These are phyloP conservation scores for Sesamia nonagrioides DNA, from an alignment of 1,140 invertebrate genomes.

Conservation along the genomic window DNA sequence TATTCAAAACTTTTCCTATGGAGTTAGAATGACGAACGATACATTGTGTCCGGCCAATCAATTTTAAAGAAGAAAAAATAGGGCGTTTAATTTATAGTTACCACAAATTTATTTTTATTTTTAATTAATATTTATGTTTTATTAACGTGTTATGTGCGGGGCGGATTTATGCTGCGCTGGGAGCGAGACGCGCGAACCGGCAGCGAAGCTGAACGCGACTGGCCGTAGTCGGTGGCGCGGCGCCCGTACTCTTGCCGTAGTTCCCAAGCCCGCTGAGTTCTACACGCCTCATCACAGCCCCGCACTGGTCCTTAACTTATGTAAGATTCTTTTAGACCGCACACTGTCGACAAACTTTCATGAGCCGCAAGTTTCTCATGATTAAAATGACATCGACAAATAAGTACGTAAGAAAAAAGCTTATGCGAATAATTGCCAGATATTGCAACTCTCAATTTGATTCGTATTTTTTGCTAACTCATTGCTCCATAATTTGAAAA, in stretches of 20 bases:
- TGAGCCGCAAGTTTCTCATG: constrained; percentile 38
- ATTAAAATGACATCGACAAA: constrained; percentile 17
- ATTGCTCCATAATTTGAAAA: too few relatives aligned
- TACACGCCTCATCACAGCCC: constrained; percentile 29
- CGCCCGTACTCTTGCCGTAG: constrained; percentile 7
- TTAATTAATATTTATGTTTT: constrained; percentile 44
- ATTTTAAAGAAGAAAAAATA: constrained; percentile 19
- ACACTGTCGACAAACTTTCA: constrained; percentile 58
- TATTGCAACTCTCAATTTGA: too few relatives aligned
- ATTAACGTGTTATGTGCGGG: constrained; percentile 34
- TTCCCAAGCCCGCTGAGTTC: constrained; percentile 41
- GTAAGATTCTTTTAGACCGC: constrained; percentile 58
- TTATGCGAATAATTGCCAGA: too few relatives aligned
- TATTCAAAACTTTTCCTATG: constrained; percentile 61
- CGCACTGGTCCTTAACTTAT: constrained; percentile 59
- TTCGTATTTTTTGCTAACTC: too few relatives aligned
- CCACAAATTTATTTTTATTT: constrained; percentile 43
- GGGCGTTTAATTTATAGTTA: constrained; percentile 36
- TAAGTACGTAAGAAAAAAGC: too few relatives aligned
- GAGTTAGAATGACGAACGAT: constrained; percentile 18
- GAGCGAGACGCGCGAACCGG: constrained; percentile 60
- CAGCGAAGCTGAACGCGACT: constrained; percentile 65
- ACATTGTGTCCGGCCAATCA: not conserved
- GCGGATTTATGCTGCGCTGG: constrained; percentile 47
- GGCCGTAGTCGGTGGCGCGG: constrained; percentile 57